phyloP scores from a whole-genome alignment of 2,888 invertebrate genomes.

The Pardosa pseudoannulata region DNA sequence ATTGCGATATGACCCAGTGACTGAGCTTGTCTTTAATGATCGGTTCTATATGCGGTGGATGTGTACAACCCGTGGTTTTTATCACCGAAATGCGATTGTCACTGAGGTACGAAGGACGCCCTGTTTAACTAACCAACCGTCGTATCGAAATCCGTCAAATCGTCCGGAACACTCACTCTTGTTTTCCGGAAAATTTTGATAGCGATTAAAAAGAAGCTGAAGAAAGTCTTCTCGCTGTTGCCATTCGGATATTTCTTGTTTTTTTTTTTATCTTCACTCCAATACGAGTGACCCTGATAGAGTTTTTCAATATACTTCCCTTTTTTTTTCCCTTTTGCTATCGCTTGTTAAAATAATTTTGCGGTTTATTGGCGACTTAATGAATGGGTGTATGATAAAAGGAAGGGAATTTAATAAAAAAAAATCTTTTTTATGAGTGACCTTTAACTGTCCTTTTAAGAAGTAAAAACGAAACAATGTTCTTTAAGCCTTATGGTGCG shows the following conservation, averaged over 20 bases:
- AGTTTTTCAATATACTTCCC: too few relatives aligned
- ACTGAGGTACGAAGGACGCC: slow-evolving; percentile 40
- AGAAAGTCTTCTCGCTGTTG: background rate
- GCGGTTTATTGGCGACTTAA: background rate
- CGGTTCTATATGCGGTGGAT: slow-evolving; percentile 43
- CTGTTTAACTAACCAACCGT: slow-evolving; percentile 53
- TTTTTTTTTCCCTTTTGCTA: background rate
- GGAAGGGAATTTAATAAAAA: background rate
- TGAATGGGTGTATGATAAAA: background rate
- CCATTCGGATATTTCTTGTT: slow-evolving; percentile 4
- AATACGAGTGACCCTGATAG: slow-evolving; percentile 23
- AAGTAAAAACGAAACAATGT: background rate
- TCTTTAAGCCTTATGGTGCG: background rate
- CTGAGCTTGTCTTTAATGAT: slow-evolving; percentile 27
- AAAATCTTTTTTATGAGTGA: background rate
- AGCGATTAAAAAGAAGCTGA: slow-evolving; percentile 16
- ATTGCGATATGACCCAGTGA: slow-evolving; percentile 7
- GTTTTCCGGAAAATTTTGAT: slow-evolving; percentile 48
- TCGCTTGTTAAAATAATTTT: background rate
- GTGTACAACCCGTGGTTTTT: slow-evolving; percentile 8
- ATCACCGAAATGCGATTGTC: slow-evolving; percentile 22
- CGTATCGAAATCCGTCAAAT: slow-evolving; percentile 58
- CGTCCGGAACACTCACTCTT: slow-evolving; percentile 66
- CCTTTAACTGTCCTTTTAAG: background rate
- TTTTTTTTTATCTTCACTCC: too few relatives aligned